These are phyloP conservation scores for Catalaphyllia jardinei DNA, from an alignment of 64 coral and sea anemone genomes.

Conservation along the genomic window DNA sequence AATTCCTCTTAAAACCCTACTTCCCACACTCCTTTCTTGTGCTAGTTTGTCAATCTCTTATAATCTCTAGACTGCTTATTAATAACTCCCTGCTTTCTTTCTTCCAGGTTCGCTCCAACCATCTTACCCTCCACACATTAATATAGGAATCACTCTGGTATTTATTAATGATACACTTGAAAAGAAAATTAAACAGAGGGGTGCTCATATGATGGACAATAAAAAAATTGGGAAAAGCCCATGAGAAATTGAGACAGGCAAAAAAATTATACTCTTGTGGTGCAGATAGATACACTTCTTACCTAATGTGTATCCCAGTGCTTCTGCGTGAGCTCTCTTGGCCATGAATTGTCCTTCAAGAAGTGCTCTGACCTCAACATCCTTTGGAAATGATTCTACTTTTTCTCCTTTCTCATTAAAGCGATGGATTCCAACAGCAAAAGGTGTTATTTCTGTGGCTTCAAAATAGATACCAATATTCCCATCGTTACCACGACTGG, in stretches of 20 bases:
- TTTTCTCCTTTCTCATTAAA: slow-evolving; percentile 67
- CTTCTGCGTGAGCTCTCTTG: slow-evolving; percentile 91
- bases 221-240: no score
- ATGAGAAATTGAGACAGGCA: no score
- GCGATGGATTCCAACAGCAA: slow-evolving; percentile 85
- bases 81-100: no score
- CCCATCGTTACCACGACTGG: slow-evolving; percentile 81
- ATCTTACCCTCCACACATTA: no score
- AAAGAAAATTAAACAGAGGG: no score
- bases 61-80: neutral
- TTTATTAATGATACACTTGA: no score
- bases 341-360: slow-evolving; percentile 96
- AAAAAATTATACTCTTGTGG: no score
- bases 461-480: slow-evolving; percentile 98
- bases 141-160: no score
- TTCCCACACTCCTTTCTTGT: no score
- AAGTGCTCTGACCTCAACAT: slow-evolving; percentile 87
- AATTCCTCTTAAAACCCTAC: no score
- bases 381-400: slow-evolving; percentile 80
- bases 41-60: neutral
- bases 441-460: slow-evolving; percentile 92
- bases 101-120: no score
- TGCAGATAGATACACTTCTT: neutral
- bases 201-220: no score
- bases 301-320: slow-evolving; percentile 85